A percentile compares a stretch with the other conserved stretches of the same genome.
Conservation (phyloP, 2,797 vertebrate genomes). For the Fratercula arctica region DNA sequence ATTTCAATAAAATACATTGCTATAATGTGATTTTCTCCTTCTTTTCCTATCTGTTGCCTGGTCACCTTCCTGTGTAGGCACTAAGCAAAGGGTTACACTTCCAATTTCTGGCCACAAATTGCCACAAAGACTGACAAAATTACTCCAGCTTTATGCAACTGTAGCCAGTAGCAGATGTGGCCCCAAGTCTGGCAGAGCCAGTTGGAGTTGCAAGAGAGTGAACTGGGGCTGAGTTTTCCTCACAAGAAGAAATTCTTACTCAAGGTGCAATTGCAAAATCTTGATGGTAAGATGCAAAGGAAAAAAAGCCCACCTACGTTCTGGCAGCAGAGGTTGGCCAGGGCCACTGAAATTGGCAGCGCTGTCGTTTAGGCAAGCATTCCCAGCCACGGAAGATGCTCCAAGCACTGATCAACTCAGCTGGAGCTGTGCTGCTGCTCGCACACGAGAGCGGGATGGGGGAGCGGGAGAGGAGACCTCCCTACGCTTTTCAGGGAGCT, state of each 20-base stretch:
- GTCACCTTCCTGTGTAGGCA: background rate
- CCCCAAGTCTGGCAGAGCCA: background rate
- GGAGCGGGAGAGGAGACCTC: background rate
- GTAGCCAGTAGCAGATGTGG: background rate
- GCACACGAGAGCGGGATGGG: rapidly evolving
- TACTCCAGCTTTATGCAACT: background rate
- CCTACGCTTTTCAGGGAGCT: background rate
- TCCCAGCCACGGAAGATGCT: background rate
- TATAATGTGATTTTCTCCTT: background rate
- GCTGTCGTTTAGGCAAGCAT: background rate
- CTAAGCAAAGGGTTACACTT: background rate
- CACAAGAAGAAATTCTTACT: background rate
- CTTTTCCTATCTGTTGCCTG: background rate
- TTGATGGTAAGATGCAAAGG: background rate
- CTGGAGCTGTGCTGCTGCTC: background rate
- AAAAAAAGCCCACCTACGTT: background rate
- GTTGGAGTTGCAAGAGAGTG: background rate
- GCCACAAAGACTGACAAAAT: background rate
- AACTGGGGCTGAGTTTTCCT: background rate
- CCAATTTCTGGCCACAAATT: background rate
- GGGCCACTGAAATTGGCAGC: rapidly evolving
- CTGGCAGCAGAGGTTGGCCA: background rate
- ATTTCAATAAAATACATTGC: background rate
- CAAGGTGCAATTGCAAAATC: slow-evolving; percentile 12
- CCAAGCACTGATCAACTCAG: background rate